phyloP scores from a whole-genome alignment of 2,888 invertebrate genomes.

The Barypeithes pellucidus region DNA sequence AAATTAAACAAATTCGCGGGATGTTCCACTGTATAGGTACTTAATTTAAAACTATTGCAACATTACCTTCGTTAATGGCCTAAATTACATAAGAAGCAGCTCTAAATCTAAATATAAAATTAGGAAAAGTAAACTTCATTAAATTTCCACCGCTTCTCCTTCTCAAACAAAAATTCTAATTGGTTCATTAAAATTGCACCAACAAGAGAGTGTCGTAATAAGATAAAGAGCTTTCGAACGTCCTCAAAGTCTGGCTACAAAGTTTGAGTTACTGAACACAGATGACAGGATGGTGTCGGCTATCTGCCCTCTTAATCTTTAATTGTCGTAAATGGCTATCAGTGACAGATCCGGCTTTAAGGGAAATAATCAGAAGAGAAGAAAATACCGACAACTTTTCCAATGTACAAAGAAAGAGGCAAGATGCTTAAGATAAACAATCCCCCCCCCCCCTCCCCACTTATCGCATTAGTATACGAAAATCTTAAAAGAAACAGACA shows the following conservation, averaged over 20 bases:
- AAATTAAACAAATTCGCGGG: too few relatives aligned
- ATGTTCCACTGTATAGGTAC: too few relatives aligned
- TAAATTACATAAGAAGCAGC: background rate
- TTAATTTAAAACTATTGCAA: too few relatives aligned
- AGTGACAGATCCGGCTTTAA: background rate
- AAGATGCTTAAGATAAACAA: too few relatives aligned
- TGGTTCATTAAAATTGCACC: slow-evolving; percentile 46
- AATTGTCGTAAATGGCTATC: slow-evolving; percentile 39
- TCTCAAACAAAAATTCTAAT: slow-evolving; percentile 22
- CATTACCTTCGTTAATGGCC: background rate
- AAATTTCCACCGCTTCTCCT: background rate
- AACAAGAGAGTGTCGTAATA: slow-evolving; percentile 44
- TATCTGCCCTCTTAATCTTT: slow-evolving; percentile 43
- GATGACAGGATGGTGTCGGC: slow-evolving; percentile 29
- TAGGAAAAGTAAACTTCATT: slow-evolving; percentile 26
- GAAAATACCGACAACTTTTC: too few relatives aligned
- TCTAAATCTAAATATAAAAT: background rate
- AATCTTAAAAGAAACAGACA: too few relatives aligned
- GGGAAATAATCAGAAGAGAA: background rate
- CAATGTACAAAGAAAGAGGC: too few relatives aligned
- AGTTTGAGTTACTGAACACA: slow-evolving; percentile 32
- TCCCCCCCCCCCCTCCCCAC: too few relatives aligned
- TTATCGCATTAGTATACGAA: too few relatives aligned
- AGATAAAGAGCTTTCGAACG: slow-evolving; percentile 39
- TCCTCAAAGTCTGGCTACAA: slow-evolving; percentile 32